phyloP scores from a whole-genome alignment of 1,140 invertebrate genomes.

The Dermatophagoides farinae region DNA sequence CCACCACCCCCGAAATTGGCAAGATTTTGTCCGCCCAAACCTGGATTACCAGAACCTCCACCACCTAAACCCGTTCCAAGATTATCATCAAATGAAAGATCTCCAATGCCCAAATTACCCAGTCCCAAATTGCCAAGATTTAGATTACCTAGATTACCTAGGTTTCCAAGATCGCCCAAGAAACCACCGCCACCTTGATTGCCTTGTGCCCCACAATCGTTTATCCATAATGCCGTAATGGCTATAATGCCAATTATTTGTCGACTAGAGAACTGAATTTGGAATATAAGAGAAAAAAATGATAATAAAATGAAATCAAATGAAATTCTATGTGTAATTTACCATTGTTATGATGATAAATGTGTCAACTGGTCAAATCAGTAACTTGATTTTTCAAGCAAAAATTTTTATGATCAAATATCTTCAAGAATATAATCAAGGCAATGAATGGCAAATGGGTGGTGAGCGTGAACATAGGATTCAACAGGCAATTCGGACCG shows the following conservation, averaged over 20 bases:
- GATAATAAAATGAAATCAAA: background rate
- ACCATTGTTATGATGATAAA: too few species aligned
- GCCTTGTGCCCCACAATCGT: background rate
- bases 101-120: constrained; percentile 7
- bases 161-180: background rate
- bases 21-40: constrained; percentile 5
- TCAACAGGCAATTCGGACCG: too few species aligned
- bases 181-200: background rate
- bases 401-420: too few species aligned
- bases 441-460: too few species aligned
- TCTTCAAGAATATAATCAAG: too few species aligned
- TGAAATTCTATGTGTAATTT: too few species aligned
- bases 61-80: constrained; percentile 2
- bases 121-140: constrained; percentile 10
- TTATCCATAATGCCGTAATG: background rate
- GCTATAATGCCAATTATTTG: background rate
- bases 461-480: too few species aligned
- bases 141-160: constrained; percentile 7
- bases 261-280: background rate
- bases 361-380: too few species aligned
- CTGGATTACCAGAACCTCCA: background rate
- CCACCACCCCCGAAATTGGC: background rate
- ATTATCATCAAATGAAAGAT: background rate
- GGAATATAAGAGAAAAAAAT: too few species aligned
- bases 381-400: too few species aligned